phyloP scores from a whole-genome alignment of 2,113 vertebrate species.

The Solea senegalensis region DNA sequence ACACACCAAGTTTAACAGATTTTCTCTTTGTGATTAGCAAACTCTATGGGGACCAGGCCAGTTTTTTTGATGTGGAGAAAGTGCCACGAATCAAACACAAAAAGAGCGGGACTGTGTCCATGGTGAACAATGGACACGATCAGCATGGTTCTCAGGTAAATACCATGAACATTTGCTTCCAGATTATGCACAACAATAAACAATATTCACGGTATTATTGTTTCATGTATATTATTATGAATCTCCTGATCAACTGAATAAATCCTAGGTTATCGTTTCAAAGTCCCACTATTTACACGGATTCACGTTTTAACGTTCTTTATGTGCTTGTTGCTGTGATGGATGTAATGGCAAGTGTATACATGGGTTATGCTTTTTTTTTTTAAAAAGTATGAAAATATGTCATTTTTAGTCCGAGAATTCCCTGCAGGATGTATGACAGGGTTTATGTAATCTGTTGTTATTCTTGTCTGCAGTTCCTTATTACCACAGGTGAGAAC shows the following conservation, averaged over 20 bases:
- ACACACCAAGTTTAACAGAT: neutral
- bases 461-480: conserved; percentile 84
- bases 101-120: conserved; percentile 94
- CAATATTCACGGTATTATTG: too few species aligned
- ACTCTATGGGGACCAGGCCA: conserved; percentile 95
- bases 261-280: too few species aligned
- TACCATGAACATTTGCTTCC: neutral
- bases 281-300: neutral
- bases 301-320: neutral
- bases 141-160: conserved; percentile 96
- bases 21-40: conserved; percentile 80
- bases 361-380: too few species aligned
- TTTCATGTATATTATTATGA: neutral
- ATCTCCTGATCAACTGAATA: neutral
- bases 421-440: neutral
- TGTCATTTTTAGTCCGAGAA: neutral
- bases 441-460: neutral
- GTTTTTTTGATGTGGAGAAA: conserved; percentile 94
- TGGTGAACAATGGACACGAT: conserved; percentile 96
- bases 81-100: conserved; percentile 94
- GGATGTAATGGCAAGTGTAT: neutral
- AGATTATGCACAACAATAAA: neutral
- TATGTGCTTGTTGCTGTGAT: neutral
- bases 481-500: conserved; percentile 92
- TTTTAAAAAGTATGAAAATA: neutral